Evolutionary conservation across 2,888 invertebrate genomes (phyloP).

Genomic region (Leucophenga montana): DNA sequence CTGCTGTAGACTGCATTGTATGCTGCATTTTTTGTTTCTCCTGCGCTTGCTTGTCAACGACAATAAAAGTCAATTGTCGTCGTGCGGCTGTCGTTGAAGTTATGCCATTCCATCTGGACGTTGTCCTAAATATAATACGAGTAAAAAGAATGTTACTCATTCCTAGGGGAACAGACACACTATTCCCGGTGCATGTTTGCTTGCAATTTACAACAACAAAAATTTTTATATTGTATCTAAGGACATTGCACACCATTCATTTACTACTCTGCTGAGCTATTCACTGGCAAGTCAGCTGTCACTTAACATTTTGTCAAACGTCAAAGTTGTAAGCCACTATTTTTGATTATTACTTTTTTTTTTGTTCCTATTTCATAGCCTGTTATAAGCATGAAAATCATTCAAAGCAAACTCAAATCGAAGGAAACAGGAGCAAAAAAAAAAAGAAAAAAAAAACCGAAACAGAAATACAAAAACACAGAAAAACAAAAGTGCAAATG

Average conservation of each 20-base stretch:
- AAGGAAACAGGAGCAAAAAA: neutral
- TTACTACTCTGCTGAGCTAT: conserved; percentile 19
- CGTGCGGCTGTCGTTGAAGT: conserved; percentile 8
- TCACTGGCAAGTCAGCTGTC: conserved; percentile 49
- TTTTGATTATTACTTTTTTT: conserved; percentile 3
- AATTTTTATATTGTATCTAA: neutral
- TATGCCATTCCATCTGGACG: neutral
- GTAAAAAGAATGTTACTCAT: neutral
- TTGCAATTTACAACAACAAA: conserved; percentile 15
- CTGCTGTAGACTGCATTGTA: neutral
- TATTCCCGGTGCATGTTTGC: neutral
- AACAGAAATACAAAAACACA: too few relatives aligned
- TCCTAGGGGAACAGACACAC: neutral
- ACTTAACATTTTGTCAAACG: conserved; percentile 58
- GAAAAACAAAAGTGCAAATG: conserved; percentile 9
- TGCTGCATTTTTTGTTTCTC: too few relatives aligned
- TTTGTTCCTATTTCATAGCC: neutral
- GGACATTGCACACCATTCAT: neutral
- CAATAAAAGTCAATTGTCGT: conserved; percentile 65
- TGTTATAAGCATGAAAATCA: neutral
- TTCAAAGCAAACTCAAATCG: neutral
- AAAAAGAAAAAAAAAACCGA: too few relatives aligned
- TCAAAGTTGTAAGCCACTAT: conserved; percentile 24
- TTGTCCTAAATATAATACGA: neutral
- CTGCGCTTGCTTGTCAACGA: conserved; percentile 48